Evolutionary conservation across 2,113 vertebrate species (phyloP).

Genomic region (Cranoglanis bouderius): DNA sequence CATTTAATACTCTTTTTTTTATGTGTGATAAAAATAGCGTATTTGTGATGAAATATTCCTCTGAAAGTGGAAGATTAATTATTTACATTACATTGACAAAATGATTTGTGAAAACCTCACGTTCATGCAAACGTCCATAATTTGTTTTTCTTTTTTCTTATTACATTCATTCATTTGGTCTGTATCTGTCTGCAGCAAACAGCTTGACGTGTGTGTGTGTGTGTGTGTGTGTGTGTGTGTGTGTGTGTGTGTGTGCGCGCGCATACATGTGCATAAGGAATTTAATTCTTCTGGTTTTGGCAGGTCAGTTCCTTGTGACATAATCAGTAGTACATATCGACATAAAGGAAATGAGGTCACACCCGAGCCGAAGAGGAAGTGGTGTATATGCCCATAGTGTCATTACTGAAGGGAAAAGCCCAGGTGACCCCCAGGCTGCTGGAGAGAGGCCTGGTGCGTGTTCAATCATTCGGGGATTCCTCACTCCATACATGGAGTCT

Average conservation of each 20-base stretch:
- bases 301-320: conserved; percentile 34
- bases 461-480: conserved; percentile 51
- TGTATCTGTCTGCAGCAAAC: conserved; percentile 6
- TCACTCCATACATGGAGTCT: conserved; percentile 42
- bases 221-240: neutral
- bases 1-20: conserved; percentile 55
- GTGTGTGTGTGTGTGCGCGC: neutral
- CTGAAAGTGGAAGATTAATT: neutral
- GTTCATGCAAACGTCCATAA: neutral
- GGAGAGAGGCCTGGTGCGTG: conserved; percentile 3
- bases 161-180: neutral
- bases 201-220: conserved; percentile 3
- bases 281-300: conserved; percentile 4
- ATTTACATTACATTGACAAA: neutral
- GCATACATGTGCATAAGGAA: conserved; percentile 17
- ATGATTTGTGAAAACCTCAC: neutral
- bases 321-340: neutral
- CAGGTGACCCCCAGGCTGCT: conserved; percentile 34
- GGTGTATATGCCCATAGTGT: conserved; percentile 55
- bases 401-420: conserved; percentile 58
- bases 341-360: conserved; percentile 51
- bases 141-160: neutral
- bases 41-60: neutral
- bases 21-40: conserved; percentile 54
- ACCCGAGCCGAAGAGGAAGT: conserved; percentile 58